phyloP scores from a whole-genome alignment of 2,113 vertebrate species.

The Galeopterus variegatus region DNA sequence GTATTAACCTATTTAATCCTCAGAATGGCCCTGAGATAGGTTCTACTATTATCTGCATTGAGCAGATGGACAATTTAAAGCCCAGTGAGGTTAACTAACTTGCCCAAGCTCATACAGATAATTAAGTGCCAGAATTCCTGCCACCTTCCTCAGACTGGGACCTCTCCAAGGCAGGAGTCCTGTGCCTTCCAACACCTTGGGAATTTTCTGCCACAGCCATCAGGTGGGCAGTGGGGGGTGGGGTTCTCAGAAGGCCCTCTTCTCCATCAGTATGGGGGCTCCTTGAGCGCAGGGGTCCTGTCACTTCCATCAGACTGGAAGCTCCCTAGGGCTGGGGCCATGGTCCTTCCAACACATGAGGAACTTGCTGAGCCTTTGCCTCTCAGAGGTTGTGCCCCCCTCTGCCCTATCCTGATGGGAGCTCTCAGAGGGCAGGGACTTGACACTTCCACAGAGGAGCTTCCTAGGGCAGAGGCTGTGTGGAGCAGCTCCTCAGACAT shows the following conservation, averaged over 20 bases:
- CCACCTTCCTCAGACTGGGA: background rate
- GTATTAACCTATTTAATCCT: background rate
- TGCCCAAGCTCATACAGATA: background rate
- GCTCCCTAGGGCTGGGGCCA: no score
- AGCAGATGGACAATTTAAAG: background rate
- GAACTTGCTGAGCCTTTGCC: background rate
- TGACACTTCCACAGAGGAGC: background rate
- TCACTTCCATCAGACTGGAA: background rate
- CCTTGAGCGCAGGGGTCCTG: background rate
- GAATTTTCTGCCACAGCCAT: background rate
- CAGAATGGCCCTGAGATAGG: background rate
- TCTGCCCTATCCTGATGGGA: background rate
- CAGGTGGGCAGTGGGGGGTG: background rate
- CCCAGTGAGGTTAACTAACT: background rate
- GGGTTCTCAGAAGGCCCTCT: background rate
- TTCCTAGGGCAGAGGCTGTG: background rate
- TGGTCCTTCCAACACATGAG: background rate
- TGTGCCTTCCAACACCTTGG: background rate
- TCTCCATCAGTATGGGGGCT: background rate
- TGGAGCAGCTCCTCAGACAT: no score
- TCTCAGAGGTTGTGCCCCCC: background rate
- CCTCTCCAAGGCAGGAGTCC: background rate
- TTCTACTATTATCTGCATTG: background rate
- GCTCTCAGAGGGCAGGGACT: background rate
- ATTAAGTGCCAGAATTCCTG: background rate